phyloP scores from a whole-genome alignment of 2,797 vertebrate species.

The Chelmon rostratus region DNA sequence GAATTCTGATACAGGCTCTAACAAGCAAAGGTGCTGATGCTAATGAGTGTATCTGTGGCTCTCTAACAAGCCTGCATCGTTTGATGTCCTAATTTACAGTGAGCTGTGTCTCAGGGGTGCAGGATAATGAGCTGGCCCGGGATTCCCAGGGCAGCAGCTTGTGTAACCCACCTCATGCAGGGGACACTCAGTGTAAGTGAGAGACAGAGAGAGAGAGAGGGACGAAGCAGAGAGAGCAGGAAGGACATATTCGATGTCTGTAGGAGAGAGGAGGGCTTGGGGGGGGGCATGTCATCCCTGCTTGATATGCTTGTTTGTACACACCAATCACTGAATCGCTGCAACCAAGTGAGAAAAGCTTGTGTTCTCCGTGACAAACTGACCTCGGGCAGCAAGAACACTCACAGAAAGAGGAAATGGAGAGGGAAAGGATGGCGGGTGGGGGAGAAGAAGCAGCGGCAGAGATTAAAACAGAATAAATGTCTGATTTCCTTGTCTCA shows the following conservation, averaged over 20 bases:
- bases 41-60: slow-evolving; percentile 80
- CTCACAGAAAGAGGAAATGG: slow-evolving; percentile 70
- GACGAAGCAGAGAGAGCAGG: slow-evolving; percentile 37
- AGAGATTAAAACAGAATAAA: slow-evolving; percentile 9
- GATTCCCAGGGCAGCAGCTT: slow-evolving; percentile 82
- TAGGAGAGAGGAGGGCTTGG: slow-evolving; percentile 45
- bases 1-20: slow-evolving; percentile 69
- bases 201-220: slow-evolving; percentile 39
- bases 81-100: slow-evolving; percentile 81
- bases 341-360: slow-evolving; percentile 83
- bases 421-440: slow-evolving; percentile 60
- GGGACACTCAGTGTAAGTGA: slow-evolving; percentile 60
- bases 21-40: slow-evolving; percentile 81
- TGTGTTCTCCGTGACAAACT: slow-evolving; percentile 81
- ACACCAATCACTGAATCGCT: slow-evolving; percentile 80
- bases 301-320: slow-evolving; percentile 81
- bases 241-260: slow-evolving; percentile 66
- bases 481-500: slow-evolving; percentile 73
- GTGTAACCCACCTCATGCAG: slow-evolving; percentile 79
- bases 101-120: slow-evolving; percentile 79
- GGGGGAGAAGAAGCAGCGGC: slow-evolving; percentile 17
- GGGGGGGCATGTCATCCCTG: slow-evolving; percentile 73
- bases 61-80: slow-evolving; percentile 76
- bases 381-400: slow-evolving; percentile 77
- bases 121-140: slow-evolving; percentile 81